Conservation (phyloP, 2,797 vertebrate species). For the Atherinosoma microstoma region DNA sequence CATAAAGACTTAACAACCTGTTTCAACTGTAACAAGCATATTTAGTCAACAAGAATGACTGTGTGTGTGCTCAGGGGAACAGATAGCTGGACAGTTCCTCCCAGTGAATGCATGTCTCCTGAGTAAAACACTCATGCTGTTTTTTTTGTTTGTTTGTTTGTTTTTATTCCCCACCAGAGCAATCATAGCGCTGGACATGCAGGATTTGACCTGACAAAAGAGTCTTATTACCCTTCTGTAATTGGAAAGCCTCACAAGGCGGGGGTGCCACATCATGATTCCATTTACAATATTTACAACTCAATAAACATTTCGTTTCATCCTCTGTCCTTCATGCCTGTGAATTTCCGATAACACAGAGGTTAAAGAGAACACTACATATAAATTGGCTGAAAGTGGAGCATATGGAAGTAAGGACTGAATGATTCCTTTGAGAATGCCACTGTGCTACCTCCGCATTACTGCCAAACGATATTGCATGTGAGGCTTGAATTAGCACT, state of each 20-base stretch:
- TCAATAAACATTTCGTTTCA: slow-evolving; percentile 82
- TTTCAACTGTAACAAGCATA: slow-evolving; percentile 48
- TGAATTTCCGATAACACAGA: slow-evolving; percentile 74
- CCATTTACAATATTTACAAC: slow-evolving; percentile 84
- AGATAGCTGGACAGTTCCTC: slow-evolving; percentile 36
- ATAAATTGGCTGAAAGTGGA: slow-evolving; percentile 78
- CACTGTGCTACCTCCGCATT: slow-evolving; percentile 56
- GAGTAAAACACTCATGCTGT: slow-evolving; percentile 29
- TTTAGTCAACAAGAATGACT: slow-evolving; percentile 45
- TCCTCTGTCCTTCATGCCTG: slow-evolving; percentile 78
- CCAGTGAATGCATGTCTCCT: slow-evolving; percentile 27
- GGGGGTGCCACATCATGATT: slow-evolving; percentile 70
- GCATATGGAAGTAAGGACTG: slow-evolving; percentile 68
- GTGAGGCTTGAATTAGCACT: slow-evolving; percentile 69
- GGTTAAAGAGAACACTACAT: slow-evolving; percentile 79
- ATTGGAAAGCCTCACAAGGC: slow-evolving; percentile 76
- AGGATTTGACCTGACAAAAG: slow-evolving; percentile 78
- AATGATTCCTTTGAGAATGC: slow-evolving; percentile 64
- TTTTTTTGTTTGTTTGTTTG: slow-evolving; percentile 42
- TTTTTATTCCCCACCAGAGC: slow-evolving; percentile 20
- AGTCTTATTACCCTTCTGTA: slow-evolving; percentile 79
- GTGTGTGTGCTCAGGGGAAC: slow-evolving; percentile 8
- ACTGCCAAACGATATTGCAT: slow-evolving; percentile 62
- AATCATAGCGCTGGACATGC: slow-evolving; percentile 55
- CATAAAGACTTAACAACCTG: slow-evolving; percentile 63